Percentiles rank a stretch among this genome's conserved stretches.
Evolutionary conservation across 1,140 invertebrate species (phyloP).

Genomic region (Babylonia areolata): DNA sequence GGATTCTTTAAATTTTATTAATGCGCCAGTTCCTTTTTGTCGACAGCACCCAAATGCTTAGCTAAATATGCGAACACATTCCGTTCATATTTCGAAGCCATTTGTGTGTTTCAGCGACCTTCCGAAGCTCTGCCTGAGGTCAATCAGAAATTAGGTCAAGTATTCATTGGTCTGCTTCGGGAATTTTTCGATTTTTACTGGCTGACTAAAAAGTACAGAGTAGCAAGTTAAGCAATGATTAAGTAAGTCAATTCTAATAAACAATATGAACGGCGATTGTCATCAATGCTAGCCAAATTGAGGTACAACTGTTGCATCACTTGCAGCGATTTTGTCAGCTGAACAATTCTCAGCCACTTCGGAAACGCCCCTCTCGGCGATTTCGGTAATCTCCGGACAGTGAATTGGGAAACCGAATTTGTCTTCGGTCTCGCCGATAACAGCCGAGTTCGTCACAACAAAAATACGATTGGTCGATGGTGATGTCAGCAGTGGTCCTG

Average conservation of each 20-base stretch:
- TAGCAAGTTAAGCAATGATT: not conserved
- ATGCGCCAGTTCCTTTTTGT: too few species aligned
- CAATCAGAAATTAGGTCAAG: not conserved
- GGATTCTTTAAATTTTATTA: not conserved
- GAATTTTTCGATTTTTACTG: not conserved
- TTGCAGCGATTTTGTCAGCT: not conserved
- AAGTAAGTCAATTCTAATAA: not conserved
- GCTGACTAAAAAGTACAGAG: too few species aligned
- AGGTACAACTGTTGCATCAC: not conserved
- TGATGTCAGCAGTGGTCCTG: constrained; percentile 44
- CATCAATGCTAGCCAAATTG: not conserved
- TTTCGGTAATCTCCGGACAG: constrained; percentile 33
- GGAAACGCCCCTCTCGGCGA: constrained; percentile 25
- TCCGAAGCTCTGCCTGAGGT: not conserved
- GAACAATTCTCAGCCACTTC: not conserved
- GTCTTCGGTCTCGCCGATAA: not conserved
- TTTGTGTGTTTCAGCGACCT: not conserved
- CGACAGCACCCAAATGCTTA: not conserved
- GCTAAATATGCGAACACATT: not conserved
- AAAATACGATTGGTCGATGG: constrained; percentile 44
- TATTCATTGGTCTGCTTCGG: not conserved
- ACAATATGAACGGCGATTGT: not conserved
- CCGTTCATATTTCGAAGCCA: not conserved
- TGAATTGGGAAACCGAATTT: not conserved
- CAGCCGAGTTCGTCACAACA: constrained; percentile 12